Evolutionary conservation across 2,888 invertebrate genomes (phyloP), one percentile per base, ranked within the genome.

Genomic region (Glaucopsyche alexis): DNA sequence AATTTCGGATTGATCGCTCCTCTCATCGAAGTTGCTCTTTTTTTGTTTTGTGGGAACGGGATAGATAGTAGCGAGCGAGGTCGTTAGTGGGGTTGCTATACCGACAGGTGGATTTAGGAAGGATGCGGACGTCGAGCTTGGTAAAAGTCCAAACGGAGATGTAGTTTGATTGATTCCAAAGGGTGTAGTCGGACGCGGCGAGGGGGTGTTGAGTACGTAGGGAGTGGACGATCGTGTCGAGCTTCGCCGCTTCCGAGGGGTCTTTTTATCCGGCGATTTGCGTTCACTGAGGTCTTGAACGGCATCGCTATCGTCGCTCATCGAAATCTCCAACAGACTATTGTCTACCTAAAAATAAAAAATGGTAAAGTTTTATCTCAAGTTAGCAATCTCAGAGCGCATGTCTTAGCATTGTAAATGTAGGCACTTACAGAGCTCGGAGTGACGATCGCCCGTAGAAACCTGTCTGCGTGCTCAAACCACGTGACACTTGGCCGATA

Each of bases 391-490:
- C 60, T 60, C 83, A 83, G 82, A 81, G 76, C 78, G 78, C 78
- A 77, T 75, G 77, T 77, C 74, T 74, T 49, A 74, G 73, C 65
- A 66, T 64, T 73, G 74, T 74, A 77, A 75, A 74, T 66, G 76
- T 71, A 74, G 77, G 74, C 74, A 89, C 92, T 92, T 85, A 93
- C 93, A 78, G 93, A 93, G 86, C 91, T 92, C 83, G 93, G 93
- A 76, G 93, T 93, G 87, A 93, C 93, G 86, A 93, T 93, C 82
- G 93, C 92, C 81, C 93, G 89, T 81, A 93, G 90, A 85, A 93
- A 93, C 90, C 92, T 91, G 92, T 93, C 93, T 85, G 93, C 93
- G 88, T 93, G 93, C 82, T 93, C 91, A 85, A 93, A 93, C 93
- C 93, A 93, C 90, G 92, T 92, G 90, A 93, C 93, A 86, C 92